phyloP scores from a whole-genome alignment of 2,113 vertebrate genomes.

The Heloderma charlesbogerti region DNA sequence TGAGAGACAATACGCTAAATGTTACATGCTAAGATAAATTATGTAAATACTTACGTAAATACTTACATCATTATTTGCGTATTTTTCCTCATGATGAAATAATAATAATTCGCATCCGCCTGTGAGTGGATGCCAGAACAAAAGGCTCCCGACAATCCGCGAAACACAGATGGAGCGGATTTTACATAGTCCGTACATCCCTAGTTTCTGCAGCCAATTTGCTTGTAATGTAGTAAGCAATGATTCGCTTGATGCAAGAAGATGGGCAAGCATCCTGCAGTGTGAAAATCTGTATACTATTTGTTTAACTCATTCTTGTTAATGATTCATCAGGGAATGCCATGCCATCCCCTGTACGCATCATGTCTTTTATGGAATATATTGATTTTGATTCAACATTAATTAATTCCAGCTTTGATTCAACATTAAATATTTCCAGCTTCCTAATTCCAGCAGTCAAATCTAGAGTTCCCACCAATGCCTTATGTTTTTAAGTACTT shows the following conservation, averaged over 20 bases:
- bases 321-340: conserved; percentile 55
- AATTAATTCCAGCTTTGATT: conserved; percentile 50
- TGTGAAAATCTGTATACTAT: conserved; percentile 50
- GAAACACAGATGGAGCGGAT: no score
- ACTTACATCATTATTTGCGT: no score
- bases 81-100: no score
- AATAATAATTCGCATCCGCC: no score
- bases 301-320: conserved; percentile 59
- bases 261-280: conserved; percentile 57
- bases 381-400: conserved; percentile 56
- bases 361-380: conserved; percentile 57
- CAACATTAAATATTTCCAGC: conserved; percentile 48
- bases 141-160: no score
- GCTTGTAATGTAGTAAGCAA: conserved; percentile 39
- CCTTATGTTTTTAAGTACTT: not conserved
- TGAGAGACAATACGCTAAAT: no score
- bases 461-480: not conserved
- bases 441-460: conserved; percentile 67
- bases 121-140: no score
- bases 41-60: no score
- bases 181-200: no score
- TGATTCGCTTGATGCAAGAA: no score
- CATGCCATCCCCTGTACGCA: conserved; percentile 43
- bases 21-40: no score
- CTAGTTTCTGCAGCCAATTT: not conserved